Conservation (phyloP, 2,113 vertebrate species). For the Eptesicus fuscus region DNA sequence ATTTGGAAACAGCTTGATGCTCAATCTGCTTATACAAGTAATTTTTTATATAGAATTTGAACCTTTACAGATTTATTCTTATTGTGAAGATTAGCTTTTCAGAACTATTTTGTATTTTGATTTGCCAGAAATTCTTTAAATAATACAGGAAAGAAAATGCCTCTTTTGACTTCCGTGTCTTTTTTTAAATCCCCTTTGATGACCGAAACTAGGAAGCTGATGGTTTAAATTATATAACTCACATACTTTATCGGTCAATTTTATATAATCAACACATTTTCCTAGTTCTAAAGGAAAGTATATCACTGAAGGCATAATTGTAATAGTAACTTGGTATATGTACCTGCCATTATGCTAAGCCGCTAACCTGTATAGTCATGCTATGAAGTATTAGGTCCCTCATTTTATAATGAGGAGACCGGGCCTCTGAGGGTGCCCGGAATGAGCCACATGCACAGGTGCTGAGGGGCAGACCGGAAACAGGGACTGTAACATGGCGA, state of each 20-base stretch:
- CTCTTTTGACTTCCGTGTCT: not conserved
- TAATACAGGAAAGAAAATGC: constrained; percentile 17
- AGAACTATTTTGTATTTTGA: not conserved
- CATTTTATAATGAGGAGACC: not conserved
- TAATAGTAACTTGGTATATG: not conserved
- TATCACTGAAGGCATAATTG: not conserved
- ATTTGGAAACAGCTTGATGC: not conserved
- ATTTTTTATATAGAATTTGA: constrained; percentile 25
- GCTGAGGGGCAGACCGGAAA: not conserved
- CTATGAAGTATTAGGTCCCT: not conserved
- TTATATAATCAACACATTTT: constrained; percentile 29
- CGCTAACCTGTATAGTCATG: not conserved
- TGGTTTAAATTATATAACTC: not conserved
- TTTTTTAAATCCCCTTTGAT: constrained; percentile 25
- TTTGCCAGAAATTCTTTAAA: constrained; percentile 33
- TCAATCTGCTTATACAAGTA: constrained; percentile 44
- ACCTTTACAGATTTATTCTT: not conserved
- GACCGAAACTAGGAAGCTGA: not conserved
- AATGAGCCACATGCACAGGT: not conserved
- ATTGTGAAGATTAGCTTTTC: not conserved
- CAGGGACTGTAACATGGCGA: not conserved
- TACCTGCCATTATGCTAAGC: not conserved
- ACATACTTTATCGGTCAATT: constrained; percentile 7
- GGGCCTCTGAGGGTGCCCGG: rapidly evolving
- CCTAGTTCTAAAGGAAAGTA: not conserved